phyloP scores from a whole-genome alignment of 2,113 vertebrate genomes.

The Laticauda colubrina region DNA sequence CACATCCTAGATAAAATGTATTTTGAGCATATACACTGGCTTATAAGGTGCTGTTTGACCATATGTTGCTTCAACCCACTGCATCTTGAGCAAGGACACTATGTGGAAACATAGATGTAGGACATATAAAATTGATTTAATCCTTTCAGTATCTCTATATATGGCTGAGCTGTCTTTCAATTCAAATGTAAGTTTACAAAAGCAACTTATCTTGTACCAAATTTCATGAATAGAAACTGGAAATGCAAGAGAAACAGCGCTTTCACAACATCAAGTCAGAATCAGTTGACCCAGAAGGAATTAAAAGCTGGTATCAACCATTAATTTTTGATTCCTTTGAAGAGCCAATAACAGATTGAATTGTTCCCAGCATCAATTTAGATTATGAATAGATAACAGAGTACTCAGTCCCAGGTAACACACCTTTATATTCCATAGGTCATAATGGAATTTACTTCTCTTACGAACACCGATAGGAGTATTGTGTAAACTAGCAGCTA shows the following conservation, averaged over 20 bases:
- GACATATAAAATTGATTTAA: neutral
- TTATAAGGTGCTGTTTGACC: neutral
- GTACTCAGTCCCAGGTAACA: neutral
- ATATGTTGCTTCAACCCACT: neutral
- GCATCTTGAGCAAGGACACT: neutral
- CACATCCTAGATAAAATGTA: neutral
- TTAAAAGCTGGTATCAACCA: neutral
- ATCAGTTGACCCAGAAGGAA: neutral
- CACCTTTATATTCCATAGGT: slow-evolving; percentile 89
- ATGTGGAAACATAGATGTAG: neutral
- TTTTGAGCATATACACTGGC: neutral
- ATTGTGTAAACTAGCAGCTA: slow-evolving; percentile 81
- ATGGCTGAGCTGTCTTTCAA: neutral
- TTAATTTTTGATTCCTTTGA: neutral
- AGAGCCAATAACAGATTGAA: neutral
- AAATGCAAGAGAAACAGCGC: neutral
- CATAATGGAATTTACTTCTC: slow-evolving; percentile 75
- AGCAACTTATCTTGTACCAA: neutral
- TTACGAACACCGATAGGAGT: slow-evolving; percentile 79
- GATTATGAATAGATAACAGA: neutral
- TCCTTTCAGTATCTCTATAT: neutral
- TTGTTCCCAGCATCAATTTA: neutral
- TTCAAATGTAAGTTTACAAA: neutral
- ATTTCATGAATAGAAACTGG: neutral
- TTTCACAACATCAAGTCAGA: neutral